Evolutionary conservation across 2,888 invertebrate genomes (phyloP).

Genomic region (Agriopis aurantiaria): DNA sequence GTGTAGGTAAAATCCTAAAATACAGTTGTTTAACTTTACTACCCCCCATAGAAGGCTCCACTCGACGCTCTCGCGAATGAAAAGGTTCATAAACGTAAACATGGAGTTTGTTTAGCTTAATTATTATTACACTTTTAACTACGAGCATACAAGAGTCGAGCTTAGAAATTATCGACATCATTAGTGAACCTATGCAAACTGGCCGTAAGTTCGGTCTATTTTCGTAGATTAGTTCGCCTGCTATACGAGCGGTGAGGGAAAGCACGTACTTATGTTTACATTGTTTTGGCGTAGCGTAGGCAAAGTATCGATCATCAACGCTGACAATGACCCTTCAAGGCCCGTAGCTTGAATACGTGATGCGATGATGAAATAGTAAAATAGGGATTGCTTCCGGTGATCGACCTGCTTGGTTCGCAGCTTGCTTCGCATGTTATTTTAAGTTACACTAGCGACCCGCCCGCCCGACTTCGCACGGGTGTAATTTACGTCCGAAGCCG

Average conservation of each 20-base stretch:
- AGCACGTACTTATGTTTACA: conserved; percentile 38
- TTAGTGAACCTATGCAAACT: conserved; percentile 33
- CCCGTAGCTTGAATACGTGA: conserved; percentile 45
- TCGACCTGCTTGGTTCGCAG: conserved; percentile 16
- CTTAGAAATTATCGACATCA: conserved; percentile 26
- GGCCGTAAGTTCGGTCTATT: conserved; percentile 28
- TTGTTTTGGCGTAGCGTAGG: conserved; percentile 62
- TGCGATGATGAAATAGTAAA: conserved; percentile 26
- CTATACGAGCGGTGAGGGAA: conserved; percentile 23
- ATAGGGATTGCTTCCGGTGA: conserved; percentile 25
- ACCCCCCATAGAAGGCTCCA: conserved; percentile 50
- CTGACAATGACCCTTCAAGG: conserved; percentile 77
- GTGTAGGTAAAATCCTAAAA: conserved; percentile 51
- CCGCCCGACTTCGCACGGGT: no score
- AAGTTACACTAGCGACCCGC: no score
- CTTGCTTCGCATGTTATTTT: conserved; percentile 1
- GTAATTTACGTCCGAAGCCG: no score
- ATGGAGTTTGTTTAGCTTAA: conserved; percentile 59
- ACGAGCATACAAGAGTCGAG: conserved; percentile 20
- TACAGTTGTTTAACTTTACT: conserved; percentile 64
- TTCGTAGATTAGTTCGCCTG: conserved; percentile 24
- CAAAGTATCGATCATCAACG: conserved; percentile 67
- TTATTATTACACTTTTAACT: conserved; percentile 46
- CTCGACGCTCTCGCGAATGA: conserved; percentile 60
- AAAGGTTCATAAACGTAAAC: conserved; percentile 71